Percentiles rank a stretch among this genome's conserved stretches.
phyloP scores from a whole-genome alignment of 2,888 invertebrate genomes.

The Amiota communis region DNA sequence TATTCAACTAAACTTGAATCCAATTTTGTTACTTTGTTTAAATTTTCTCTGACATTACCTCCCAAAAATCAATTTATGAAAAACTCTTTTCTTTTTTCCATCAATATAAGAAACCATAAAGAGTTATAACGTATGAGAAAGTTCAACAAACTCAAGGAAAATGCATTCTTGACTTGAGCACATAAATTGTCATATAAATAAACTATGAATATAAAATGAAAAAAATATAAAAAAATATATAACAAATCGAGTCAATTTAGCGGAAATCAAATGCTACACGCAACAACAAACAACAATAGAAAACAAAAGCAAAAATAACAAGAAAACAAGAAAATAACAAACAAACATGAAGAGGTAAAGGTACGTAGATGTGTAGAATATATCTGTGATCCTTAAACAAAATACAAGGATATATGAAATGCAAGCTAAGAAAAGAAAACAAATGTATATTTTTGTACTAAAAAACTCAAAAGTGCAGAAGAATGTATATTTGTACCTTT shows the following conservation, averaged over 20 bases:
- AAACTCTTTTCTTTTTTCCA: too few relatives aligned
- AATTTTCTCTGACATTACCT: too few relatives aligned
- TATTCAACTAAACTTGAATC: too few relatives aligned
- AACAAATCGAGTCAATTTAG: constrained; percentile 59
- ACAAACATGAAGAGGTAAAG: constrained; percentile 1
- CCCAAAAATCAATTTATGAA: too few relatives aligned
- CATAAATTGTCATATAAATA: constrained; percentile 43
- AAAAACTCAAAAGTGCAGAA: constrained; percentile 30
- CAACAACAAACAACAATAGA: constrained; percentile 24
- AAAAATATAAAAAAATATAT: constrained; percentile 34
- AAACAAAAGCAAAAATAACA: not conserved
- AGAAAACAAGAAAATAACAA: constrained; percentile 13
- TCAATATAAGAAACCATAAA: too few relatives aligned
- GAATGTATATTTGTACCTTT: not conserved
- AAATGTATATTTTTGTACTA: constrained; percentile 6
- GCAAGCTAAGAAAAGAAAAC: constrained; percentile 11
- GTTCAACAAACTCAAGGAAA: constrained; percentile 29
- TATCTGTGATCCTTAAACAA: constrained; percentile 1
- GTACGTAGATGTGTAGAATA: constrained; percentile 13
- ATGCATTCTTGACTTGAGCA: not conserved
- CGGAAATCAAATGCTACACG: constrained; percentile 52
- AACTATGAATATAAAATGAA: constrained; percentile 42
- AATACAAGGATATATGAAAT: not conserved
- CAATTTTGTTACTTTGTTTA: too few relatives aligned
- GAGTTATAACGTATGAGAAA: not conserved